Evolutionary conservation across 2,888 invertebrate genomes (phyloP).

Genomic region (Polydrusus tereticollis): DNA sequence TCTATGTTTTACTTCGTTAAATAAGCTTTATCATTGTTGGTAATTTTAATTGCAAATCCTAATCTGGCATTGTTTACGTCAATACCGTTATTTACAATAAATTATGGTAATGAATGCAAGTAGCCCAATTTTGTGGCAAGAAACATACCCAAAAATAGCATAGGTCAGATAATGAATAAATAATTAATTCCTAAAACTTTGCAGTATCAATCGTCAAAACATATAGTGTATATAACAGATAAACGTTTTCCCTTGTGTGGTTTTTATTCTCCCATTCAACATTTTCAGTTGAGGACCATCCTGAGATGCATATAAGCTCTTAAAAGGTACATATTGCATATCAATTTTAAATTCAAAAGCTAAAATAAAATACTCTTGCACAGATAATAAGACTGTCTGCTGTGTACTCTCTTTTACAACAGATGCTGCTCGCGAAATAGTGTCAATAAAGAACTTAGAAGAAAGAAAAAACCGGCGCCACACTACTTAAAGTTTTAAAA

Average conservation of each 20-base stretch:
- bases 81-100: background rate
- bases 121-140: background rate
- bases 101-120: background rate
- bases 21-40: background rate
- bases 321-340: too few relatives aligned
- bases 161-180: background rate
- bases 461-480: conserved; percentile 17
- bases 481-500: conserved; percentile 28
- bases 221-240: too few relatives aligned
- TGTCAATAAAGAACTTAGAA: conserved; percentile 7
- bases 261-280: too few relatives aligned
- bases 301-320: too few relatives aligned
- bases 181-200: background rate
- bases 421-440: background rate
- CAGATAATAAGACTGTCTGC: too few relatives aligned
- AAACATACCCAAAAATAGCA: background rate
- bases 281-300: too few relatives aligned
- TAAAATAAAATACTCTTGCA: background rate
- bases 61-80: background rate
- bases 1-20: background rate
- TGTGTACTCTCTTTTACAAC: background rate
- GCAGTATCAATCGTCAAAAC: too few relatives aligned
- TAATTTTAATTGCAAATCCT: background rate
- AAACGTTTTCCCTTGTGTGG: too few relatives aligned
- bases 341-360: too few relatives aligned